Base-by-base conservation (phyloP, 2,797 vertebrate species). In the Naso thynnoides region DNA sequence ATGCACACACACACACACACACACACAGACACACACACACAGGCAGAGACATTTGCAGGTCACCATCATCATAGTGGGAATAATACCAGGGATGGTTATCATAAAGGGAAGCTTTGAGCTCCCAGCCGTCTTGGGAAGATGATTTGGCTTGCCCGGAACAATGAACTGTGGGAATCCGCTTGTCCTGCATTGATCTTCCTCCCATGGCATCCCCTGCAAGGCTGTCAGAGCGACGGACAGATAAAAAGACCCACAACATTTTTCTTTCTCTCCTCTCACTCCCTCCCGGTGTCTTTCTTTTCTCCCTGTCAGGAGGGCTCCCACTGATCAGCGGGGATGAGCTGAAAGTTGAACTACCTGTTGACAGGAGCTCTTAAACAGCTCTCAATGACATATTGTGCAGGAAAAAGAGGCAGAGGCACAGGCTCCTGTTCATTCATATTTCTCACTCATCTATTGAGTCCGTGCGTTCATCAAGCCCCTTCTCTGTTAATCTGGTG, bases 361-460 rank as follows among this genome's bases (percentile, higher is more conserved):
- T 95, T 96, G 96, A 96, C 96, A 95, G 93, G 92, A 93, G 92
- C 92, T 94, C 95, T 95, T 94, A 95, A 94, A 93, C 92, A 92
- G 75, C 92, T 91, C 92, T 96, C 95, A 96, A 95, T 96, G 94
- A 95, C 93, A 92, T 94, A 95, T 94, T 95, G 96, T 96, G 92
- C 76, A 81, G 78, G 86, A 76, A 86, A 82, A 55, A 66, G 75
- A 70, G 73, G 47, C 82, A 64, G 67, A 85, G 82, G 83, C 74
- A 63, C 72, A 80, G 89, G 68, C 81, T 83, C 86, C 81, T 91
- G 85, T 85, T 82, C 84, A 86, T 88, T 89, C 86, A 85, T 84
- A 88, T 90, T 86, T 87, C 79, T 79, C 81, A 79, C 88, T 72
- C 84, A 90, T 85, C 82, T 86, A 88, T 81, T 79, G 83, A 77